Percentiles rank a stretch among this genome's conserved stretches.
Evolutionary conservation across 2,888 invertebrate genomes (phyloP).

Genomic region (Rhingia rostrata): DNA sequence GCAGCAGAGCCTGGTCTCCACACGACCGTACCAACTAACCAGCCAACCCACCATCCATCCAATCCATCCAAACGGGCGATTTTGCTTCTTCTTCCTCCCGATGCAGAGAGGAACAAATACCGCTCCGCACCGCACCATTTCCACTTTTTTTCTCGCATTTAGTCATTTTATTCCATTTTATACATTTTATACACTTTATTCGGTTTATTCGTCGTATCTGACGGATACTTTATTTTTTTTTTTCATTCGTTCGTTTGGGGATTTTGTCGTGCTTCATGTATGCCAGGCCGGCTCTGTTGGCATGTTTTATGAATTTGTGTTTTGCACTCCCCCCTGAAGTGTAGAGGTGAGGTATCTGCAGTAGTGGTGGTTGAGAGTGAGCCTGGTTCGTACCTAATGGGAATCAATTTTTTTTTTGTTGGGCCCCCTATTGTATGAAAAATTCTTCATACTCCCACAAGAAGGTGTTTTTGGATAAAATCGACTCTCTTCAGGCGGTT

Average conservation of each 20-base stretch:
- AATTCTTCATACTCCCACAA: slow-evolving; percentile 24
- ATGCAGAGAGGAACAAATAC: slow-evolving; percentile 27
- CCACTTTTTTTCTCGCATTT: slow-evolving; percentile 61
- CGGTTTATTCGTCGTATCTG: slow-evolving; percentile 60
- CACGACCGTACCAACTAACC: slow-evolving; percentile 39
- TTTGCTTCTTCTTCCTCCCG: slow-evolving; percentile 48
- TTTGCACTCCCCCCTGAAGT: slow-evolving; percentile 26
- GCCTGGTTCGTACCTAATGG: slow-evolving; percentile 25
- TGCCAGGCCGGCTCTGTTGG: slow-evolving; percentile 42
- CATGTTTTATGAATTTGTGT: slow-evolving; percentile 53
- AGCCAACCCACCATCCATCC: slow-evolving; percentile 57
- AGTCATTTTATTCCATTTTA: too few species aligned
- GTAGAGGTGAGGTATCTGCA: slow-evolving; percentile 32
- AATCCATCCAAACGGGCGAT: slow-evolving; percentile 61
- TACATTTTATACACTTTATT: too few species aligned
- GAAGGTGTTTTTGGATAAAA: slow-evolving; percentile 1
- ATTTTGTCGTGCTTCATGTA: slow-evolving; percentile 25
- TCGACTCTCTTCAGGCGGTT: slow-evolving; percentile 30
- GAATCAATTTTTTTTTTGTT: slow-evolving; percentile 39
- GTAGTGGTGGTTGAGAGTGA: slow-evolving; percentile 41
- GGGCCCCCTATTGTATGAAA: slow-evolving; percentile 6
- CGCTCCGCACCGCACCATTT: slow-evolving; percentile 51
- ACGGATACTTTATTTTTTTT: slow-evolving; percentile 26
- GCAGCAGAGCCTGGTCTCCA: slow-evolving; percentile 65
- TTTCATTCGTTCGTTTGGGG: slow-evolving; percentile 21